These are phyloP conservation scores for Furcifer pardalis DNA, from an alignment of 2,797 vertebrate species.

Conservation along the genomic window DNA sequence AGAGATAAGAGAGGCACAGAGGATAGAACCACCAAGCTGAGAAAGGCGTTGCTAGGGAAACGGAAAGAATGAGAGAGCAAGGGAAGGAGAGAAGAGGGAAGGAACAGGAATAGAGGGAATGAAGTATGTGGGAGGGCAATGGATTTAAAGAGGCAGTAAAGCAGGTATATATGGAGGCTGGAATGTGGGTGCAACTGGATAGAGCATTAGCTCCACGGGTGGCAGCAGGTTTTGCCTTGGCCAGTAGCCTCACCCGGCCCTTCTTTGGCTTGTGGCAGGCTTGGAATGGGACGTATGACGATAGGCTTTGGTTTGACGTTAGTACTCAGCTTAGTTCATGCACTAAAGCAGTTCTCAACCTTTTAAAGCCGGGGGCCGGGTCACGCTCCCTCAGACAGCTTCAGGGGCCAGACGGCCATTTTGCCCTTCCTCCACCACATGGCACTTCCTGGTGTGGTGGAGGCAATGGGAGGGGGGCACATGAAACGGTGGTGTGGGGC, in stretches of 20 bases:
- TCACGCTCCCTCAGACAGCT: too few relatives aligned
- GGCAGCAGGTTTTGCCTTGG: background rate
- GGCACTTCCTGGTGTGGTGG: too few relatives aligned
- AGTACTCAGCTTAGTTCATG: too few relatives aligned
- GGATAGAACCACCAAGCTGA: conserved; percentile 65
- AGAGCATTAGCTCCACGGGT: background rate
- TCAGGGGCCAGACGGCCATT: too few relatives aligned
- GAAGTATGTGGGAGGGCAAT: background rate
- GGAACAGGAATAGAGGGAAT: conserved; percentile 64
- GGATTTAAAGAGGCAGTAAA: background rate
- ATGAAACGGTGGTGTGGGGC: too few relatives aligned
- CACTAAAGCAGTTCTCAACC: too few relatives aligned
- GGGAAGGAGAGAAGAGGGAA: conserved; percentile 65
- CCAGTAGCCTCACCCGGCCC: too few relatives aligned
- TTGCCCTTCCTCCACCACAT: too few relatives aligned
- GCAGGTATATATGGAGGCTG: too few relatives aligned
- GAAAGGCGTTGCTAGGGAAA: conserved; percentile 81
- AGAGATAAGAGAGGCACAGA: conserved; percentile 47
- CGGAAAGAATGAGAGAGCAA: conserved; percentile 70
- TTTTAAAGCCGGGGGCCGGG: too few relatives aligned
- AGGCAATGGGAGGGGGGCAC: too few relatives aligned
- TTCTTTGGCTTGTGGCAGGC: background rate
- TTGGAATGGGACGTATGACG: background rate
- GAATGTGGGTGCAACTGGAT: background rate
- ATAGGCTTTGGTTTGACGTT: too few relatives aligned